phyloP scores from a whole-genome alignment of 2,113 vertebrate genomes.

The Nothobranchius furzeri region DNA sequence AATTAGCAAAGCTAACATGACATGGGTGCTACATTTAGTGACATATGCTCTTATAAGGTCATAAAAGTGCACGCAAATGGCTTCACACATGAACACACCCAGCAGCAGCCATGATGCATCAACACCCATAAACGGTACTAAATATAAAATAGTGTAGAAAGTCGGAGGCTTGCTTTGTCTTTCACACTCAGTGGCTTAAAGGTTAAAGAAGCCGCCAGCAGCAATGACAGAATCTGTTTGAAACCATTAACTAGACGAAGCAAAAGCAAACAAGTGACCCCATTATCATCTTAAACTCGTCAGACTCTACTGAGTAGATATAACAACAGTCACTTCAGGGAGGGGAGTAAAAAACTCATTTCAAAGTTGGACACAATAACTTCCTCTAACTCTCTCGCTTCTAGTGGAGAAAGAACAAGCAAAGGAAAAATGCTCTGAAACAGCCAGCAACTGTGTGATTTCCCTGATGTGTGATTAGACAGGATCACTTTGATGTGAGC shows the following conservation, averaged over 20 bases:
- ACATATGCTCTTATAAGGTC: not conserved
- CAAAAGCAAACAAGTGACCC: not conserved
- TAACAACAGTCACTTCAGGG: not conserved
- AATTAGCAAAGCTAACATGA: slow-evolving; percentile 58
- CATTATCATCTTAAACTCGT: not conserved
- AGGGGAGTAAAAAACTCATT: not conserved
- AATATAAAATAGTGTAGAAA: not conserved
- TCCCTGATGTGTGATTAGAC: slow-evolving; percentile 60
- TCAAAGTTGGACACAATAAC: slow-evolving; percentile 28
- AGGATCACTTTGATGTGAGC: slow-evolving; percentile 56
- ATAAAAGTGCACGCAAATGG: not conserved
- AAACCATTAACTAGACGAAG: slow-evolving; percentile 2
- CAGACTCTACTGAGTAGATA: not conserved
- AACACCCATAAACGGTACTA: not conserved
- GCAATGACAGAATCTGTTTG: not conserved
- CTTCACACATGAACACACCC: not conserved
- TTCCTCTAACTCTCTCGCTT: not conserved
- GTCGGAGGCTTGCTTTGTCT: not conserved
- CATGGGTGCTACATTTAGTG: not conserved
- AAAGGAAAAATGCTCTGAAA: slow-evolving; percentile 21
- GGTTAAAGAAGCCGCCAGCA: slow-evolving; percentile 21
- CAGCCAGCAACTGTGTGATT: slow-evolving; percentile 44
- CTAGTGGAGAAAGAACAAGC: not conserved
- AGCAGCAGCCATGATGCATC: not conserved
- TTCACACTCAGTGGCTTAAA: slow-evolving; percentile 19